Evolutionary conservation across 1,140 invertebrate genomes (phyloP).

Genomic region (Arctopsyche grandis): DNA sequence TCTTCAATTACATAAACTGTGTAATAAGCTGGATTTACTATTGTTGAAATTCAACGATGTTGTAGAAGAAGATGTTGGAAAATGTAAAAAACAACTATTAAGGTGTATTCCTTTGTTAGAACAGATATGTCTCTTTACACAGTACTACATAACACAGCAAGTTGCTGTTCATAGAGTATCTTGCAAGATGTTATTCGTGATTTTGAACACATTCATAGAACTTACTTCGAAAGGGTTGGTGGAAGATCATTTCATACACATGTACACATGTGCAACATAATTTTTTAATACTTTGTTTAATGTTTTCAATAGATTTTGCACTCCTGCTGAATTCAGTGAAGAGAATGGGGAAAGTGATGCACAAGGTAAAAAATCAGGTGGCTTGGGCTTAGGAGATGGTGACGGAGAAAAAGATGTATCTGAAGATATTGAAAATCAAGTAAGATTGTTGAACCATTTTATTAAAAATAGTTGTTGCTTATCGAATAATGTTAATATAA

Average conservation of each 20-base stretch:
- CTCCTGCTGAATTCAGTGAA: conserved; percentile 86
- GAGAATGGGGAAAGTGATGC: conserved; percentile 72
- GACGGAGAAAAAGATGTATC: conserved; percentile 95
- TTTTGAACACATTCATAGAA: conserved; percentile 87
- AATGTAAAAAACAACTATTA: conserved; percentile 57
- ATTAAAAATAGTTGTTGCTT: neutral
- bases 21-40: conserved; percentile 59
- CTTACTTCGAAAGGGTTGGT: conserved; percentile 82
- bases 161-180: conserved; percentile 79
- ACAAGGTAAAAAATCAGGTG: conserved; percentile 70
- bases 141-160: conserved; percentile 83
- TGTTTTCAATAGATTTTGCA: conserved; percentile 84
- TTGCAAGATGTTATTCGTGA: conserved; percentile 84
- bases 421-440: conserved; percentile 84
- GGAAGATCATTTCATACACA: too few relatives aligned
- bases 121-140: conserved; percentile 78
- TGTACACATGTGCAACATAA: too few relatives aligned
- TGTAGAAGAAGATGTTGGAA: conserved; percentile 7
- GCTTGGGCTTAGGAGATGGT: conserved; percentile 90
- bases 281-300: too few relatives aligned
- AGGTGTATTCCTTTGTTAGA: conserved; percentile 77
- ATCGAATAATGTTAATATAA: neutral
- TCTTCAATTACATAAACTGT: conserved; percentile 66
- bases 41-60: conserved; percentile 47
- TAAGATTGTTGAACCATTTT: conserved; percentile 40